Percentiles rank a stretch among this genome's conserved stretches.
Conservation (phyloP, 2,888 invertebrate genomes). For the Caenorhabditis sp. region DNA sequence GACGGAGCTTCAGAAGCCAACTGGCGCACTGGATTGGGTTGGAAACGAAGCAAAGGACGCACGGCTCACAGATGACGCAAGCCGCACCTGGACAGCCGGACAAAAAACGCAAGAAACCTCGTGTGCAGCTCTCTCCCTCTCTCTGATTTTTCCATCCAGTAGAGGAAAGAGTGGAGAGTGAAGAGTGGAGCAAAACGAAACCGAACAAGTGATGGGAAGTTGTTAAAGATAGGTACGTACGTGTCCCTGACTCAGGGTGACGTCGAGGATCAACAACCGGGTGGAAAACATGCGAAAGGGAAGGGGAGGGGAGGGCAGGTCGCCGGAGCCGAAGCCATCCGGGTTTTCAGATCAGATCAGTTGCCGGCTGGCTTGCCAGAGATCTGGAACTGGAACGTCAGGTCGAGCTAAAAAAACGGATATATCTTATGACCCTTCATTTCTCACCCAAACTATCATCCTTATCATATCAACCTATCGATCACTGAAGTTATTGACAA, state of each 20-base stretch:
- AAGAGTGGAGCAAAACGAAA: no score
- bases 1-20: conserved; percentile 37
- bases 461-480: no score
- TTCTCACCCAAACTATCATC: no score
- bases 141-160: no score
- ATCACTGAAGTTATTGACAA: no score
- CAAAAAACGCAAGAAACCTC: conserved; percentile 29
- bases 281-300: conserved; percentile 31
- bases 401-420: no score
- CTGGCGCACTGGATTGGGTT: no score
- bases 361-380: no score
- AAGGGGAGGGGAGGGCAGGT: conserved; percentile 12
- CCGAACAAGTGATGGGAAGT: conserved; percentile 24
- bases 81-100: conserved; percentile 45
- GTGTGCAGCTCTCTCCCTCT: conserved; percentile 24
- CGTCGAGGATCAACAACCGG: conserved; percentile 51
- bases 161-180: no score
- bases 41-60: no score
- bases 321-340: neutral
- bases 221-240: conserved; percentile 56
- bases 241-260: conserved; percentile 36
- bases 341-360: neutral
- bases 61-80: conserved; percentile 46
- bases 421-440: no score
- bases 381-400: no score